These are phyloP conservation scores for Platerodrilus igneus DNA, from an alignment of 2,888 invertebrate genomes.

Conservation along the genomic window DNA sequence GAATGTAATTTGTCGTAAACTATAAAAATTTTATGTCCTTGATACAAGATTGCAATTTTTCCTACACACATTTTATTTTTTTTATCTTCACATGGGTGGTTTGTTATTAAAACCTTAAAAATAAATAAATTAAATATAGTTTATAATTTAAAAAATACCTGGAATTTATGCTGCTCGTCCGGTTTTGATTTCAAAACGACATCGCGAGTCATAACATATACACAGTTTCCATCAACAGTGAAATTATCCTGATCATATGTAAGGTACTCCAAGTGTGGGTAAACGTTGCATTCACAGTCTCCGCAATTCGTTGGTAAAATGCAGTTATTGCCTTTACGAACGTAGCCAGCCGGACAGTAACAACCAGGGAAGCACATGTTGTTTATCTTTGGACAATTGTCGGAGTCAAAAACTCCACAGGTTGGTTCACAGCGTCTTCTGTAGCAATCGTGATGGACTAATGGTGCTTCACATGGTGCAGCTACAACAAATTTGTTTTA, in stretches of 20 bases:
- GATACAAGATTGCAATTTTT: constrained; percentile 62
- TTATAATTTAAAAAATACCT: constrained; percentile 39
- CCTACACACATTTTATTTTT: constrained; percentile 60
- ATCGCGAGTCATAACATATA: constrained; percentile 72
- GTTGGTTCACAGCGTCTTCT: constrained; percentile 72
- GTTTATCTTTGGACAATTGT: constrained; percentile 59
- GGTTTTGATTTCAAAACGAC: constrained; percentile 49
- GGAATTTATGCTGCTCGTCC: constrained; percentile 49
- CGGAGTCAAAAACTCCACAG: constrained; percentile 60
- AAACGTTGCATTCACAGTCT: constrained; percentile 68
- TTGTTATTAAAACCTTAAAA: constrained; percentile 62
- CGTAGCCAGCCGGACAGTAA: constrained; percentile 73
- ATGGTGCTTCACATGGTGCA: constrained; percentile 65
- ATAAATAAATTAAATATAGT: neutral
- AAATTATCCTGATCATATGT: constrained; percentile 79
- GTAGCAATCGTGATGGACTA: constrained; percentile 80
- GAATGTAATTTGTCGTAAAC: constrained; percentile 33
- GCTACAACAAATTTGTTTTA: constrained; percentile 48
- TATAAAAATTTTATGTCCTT: constrained; percentile 54
- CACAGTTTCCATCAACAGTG: constrained; percentile 79
- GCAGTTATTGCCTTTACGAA: constrained; percentile 64
- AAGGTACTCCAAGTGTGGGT: constrained; percentile 75
- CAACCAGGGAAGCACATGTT: constrained; percentile 78
- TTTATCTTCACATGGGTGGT: constrained; percentile 62
- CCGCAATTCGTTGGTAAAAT: constrained; percentile 67